A percentile compares a stretch with the other conserved stretches of the same genome.
Conservation (phyloP, 1,140 invertebrate species). For the Cephus cinctus region DNA sequence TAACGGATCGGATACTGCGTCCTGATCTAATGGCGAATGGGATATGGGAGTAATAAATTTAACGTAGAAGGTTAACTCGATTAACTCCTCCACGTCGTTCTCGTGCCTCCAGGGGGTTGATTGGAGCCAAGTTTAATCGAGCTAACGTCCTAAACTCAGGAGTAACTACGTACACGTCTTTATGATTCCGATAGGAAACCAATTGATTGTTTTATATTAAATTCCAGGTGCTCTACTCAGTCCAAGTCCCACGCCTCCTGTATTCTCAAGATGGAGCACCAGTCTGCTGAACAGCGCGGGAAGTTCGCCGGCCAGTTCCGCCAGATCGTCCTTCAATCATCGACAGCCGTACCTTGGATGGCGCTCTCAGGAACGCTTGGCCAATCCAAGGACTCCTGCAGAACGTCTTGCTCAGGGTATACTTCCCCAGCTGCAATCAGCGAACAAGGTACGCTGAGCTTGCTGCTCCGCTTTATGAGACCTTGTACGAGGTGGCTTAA, state of each 20-base stretch:
- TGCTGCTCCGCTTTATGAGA: not conserved
- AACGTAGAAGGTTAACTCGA: slow-evolving; percentile 26
- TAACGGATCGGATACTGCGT: no score
- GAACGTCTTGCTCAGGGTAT: slow-evolving; percentile 67
- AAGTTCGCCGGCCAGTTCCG: slow-evolving; percentile 65
- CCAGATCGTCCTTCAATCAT: slow-evolving; percentile 64
- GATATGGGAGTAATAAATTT: slow-evolving; percentile 34
- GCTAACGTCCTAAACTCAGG: no score
- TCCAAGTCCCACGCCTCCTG: slow-evolving; percentile 55
- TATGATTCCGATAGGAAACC: slow-evolving; percentile 6
- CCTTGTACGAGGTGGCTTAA: no score
- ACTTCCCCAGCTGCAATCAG: slow-evolving; percentile 52
- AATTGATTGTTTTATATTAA: slow-evolving; percentile 3
- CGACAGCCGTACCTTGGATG: slow-evolving; percentile 83
- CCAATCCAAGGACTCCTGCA: slow-evolving; percentile 76
- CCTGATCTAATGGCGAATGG: slow-evolving; percentile 28
- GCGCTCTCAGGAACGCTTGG: slow-evolving; percentile 81
- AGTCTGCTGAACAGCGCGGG: slow-evolving; percentile 77
- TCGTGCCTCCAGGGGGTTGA: no score
- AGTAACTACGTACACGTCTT: not conserved
- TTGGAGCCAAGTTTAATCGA: no score
- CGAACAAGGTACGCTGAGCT: slow-evolving; percentile 43
- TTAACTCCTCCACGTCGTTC: slow-evolving; percentile 25
- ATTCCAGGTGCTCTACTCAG: slow-evolving; percentile 46
- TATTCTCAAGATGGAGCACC: slow-evolving; percentile 81